A percentile compares a stretch with the other conserved stretches of the same genome.
Conservation (phyloP, 2,797 vertebrate species). For the Molossus molossus region DNA sequence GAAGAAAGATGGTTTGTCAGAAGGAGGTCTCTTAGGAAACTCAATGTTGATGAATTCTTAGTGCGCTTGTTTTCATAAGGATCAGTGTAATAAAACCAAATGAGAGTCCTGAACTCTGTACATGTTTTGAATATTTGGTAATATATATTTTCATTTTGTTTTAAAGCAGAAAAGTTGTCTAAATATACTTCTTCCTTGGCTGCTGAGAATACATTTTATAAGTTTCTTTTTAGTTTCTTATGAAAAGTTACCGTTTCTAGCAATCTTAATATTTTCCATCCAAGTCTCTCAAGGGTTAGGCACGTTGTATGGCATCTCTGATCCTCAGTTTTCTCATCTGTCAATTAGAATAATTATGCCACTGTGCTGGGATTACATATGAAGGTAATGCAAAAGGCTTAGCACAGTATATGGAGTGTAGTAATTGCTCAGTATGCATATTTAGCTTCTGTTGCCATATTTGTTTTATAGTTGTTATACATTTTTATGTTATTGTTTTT, state of each 20-base stretch:
- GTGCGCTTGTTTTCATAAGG: not conserved
- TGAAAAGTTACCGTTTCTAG: not conserved
- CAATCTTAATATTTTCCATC: not conserved
- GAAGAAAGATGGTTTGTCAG: not conserved
- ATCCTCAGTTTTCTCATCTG: not conserved
- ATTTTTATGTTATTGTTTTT: not conserved
- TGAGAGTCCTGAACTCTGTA: not conserved
- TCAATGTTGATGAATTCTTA: not conserved
- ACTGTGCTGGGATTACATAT: not conserved
- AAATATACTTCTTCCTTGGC: not conserved
- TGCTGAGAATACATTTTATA: constrained; percentile 43
- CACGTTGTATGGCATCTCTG: not conserved
- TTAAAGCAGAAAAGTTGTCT: not conserved
- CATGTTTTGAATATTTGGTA: constrained; percentile 31
- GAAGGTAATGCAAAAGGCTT: not conserved
- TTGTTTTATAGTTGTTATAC: not conserved
- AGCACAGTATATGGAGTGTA: not conserved
- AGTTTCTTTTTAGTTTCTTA: constrained; percentile 19
- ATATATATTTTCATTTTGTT: not conserved
- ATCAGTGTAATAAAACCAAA: not conserved
- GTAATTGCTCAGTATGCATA: not conserved
- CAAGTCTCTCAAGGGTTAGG: not conserved
- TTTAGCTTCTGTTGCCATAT: not conserved
- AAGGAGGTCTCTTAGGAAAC: not conserved
- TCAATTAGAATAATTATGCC: not conserved